Conservation (phyloP, 2,888 invertebrate species). For the Andrena flavipes region DNA sequence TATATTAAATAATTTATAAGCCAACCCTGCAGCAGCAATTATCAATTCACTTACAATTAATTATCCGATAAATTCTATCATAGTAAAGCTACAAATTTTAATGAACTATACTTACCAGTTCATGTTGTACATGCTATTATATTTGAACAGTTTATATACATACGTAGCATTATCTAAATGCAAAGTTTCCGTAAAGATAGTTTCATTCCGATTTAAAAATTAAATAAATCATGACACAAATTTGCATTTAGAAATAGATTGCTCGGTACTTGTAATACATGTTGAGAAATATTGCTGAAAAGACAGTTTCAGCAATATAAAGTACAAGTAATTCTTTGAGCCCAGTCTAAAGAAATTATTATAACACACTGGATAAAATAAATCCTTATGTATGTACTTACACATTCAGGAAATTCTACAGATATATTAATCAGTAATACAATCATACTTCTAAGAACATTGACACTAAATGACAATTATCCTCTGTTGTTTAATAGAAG, state of each 20-base stretch:
- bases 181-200: slow-evolving; percentile 12
- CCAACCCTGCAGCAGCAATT: slow-evolving; percentile 59
- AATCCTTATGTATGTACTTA: slow-evolving; percentile 47
- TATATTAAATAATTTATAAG: slow-evolving; percentile 2
- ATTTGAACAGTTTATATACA: slow-evolving; percentile 44
- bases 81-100: slow-evolving; percentile 56
- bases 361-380: slow-evolving; percentile 17
- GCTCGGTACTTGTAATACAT: neutral
- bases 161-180: slow-evolving; percentile 37
- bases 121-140: slow-evolving; percentile 52
- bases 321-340: slow-evolving; percentile 4
- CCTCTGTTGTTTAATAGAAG: slow-evolving; percentile 10
- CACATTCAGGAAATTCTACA: slow-evolving; percentile 32
- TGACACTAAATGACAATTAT: slow-evolving; percentile 8
- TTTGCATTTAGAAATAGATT: slow-evolving; percentile 3
- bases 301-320: slow-evolving; percentile 34
- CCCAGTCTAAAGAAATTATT: neutral
- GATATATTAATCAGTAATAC: slow-evolving; percentile 13
- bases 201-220: slow-evolving; percentile 18
- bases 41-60: slow-evolving; percentile 15
- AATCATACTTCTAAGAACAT: slow-evolving; percentile 28
- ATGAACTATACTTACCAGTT: slow-evolving; percentile 65
- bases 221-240: slow-evolving; percentile 3
- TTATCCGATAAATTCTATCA: slow-evolving; percentile 12
- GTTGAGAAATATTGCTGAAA: slow-evolving; percentile 46